Evolutionary conservation across 2,113 vertebrate species (phyloP), one percentile per base, ranked within the genome.

Genomic region (Nycticorax nycticorax): DNA sequence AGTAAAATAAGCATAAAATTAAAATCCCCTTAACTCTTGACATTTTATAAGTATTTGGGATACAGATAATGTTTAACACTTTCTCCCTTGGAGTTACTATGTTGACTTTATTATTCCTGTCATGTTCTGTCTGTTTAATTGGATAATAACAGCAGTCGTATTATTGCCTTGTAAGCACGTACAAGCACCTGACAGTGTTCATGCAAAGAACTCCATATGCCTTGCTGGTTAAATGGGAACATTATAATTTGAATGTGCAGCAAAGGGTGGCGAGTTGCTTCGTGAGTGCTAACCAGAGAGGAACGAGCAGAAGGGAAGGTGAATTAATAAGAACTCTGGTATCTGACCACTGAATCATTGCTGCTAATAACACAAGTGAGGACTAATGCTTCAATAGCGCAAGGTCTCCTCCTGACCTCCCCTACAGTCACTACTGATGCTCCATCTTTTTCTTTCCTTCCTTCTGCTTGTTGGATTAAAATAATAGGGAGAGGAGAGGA

Each of bases 91-190:
- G 59, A 84, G 43, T 93, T 73, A 84, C 45, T 60, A 39, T 3
- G 1, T 45, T 69, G 50, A 73, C 28, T 47, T 84, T 88, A 76
- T 92, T 92, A 93, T 95, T 97, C 52, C 76, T 93, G 88, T 82
- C 88, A 60, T 47, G 84, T 95, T 94, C 84, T 59, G 60, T 72
- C 80, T 81, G 82, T 88, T 85, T 96, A 97, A 97, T 94, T 93
- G 82, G 83, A 88, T 96, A 93, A 92, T 88, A 95, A 77, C 95
- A 76, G 84, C 68, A 71, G 81, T 91, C 82, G 62, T 66, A 76
- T 86, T 76, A 92, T 79, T 90, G 89, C 93, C 75, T 79, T 67
- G 28, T 82, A 71, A 95, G 81, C 79, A 80, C 1, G 0, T 82
- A 87, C 78, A 77, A 74, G 75, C 69, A 77, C 84, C 94, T 67